A percentile compares a stretch with the other conserved stretches of the same genome.
These are phyloP conservation scores for Amblyjoppa fuscipennis DNA, from an alignment of 2,888 invertebrate species.

Conservation along the genomic window DNA sequence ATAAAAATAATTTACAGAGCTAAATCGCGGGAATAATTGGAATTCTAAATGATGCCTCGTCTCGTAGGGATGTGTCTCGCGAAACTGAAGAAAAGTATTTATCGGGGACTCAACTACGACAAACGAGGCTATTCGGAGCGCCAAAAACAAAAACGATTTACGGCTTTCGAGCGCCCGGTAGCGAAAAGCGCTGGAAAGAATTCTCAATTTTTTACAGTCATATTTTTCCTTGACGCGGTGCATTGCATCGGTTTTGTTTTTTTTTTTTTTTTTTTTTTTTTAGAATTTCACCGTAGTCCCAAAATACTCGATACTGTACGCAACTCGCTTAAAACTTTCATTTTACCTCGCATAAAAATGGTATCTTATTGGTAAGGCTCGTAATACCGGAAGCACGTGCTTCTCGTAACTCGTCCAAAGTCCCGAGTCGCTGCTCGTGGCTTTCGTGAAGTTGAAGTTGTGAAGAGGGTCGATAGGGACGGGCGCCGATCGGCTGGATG, in stretches of 20 bases:
- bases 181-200: background rate
- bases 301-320: background rate
- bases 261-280: background rate
- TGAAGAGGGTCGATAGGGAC: constrained; percentile 47
- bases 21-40: no score
- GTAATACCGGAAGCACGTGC: constrained; percentile 43
- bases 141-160: background rate
- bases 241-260: background rate
- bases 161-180: background rate
- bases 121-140: background rate
- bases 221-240: background rate
- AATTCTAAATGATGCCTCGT: no score
- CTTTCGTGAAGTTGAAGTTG: background rate
- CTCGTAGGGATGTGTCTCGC: no score
- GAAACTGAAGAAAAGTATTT: no score
- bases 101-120: background rate
- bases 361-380: constrained; percentile 9
- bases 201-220: background rate
- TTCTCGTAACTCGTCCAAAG: constrained; percentile 60
- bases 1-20: no score
- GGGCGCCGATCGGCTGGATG: constrained; percentile 45
- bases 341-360: constrained; percentile 41
- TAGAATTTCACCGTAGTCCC: background rate
- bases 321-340: constrained; percentile 1
- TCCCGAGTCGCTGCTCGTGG: background rate